A percentile compares a stretch with the other conserved stretches of the same genome.
Conservation (phyloP, 2,888 invertebrate genomes). For the Polymixis flavicincta region DNA sequence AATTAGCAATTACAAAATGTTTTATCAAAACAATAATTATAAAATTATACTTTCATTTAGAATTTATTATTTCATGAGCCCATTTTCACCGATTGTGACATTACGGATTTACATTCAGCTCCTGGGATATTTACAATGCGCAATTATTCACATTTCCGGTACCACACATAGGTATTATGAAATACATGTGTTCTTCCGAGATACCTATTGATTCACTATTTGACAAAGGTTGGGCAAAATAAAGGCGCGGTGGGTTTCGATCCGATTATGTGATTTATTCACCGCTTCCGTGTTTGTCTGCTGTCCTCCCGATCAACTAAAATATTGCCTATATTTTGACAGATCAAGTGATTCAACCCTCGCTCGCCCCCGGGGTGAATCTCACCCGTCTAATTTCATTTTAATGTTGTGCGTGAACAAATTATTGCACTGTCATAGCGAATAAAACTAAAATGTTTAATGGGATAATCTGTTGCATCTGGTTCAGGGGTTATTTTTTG, state of each 20-base stretch:
- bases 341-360: constrained; percentile 81
- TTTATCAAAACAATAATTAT: background rate
- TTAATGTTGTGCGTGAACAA: constrained; percentile 88
- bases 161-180: background rate
- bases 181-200: constrained; percentile 7
- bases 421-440: constrained; percentile 88
- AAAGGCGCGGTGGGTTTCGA: constrained; percentile 73
- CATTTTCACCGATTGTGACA: background rate
- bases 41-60: background rate
- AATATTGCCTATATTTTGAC: constrained; percentile 87
- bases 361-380: constrained; percentile 77
- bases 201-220: constrained; percentile 45
- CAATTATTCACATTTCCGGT: background rate
- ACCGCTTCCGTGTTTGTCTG: constrained; percentile 77
- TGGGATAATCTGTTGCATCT: constrained; percentile 86
- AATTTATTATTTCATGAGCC: background rate
- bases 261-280: constrained; percentile 87
- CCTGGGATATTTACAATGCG: background rate
- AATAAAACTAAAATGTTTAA: constrained; percentile 85
- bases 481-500: constrained; percentile 82
- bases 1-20: background rate
- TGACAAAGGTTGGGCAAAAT: constrained; percentile 64
- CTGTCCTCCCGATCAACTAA: constrained; percentile 75
- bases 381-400: constrained; percentile 86
- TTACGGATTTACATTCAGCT: background rate